Conservation (phyloP, 2,888 invertebrate genomes). For the Matsumyia berberina region DNA sequence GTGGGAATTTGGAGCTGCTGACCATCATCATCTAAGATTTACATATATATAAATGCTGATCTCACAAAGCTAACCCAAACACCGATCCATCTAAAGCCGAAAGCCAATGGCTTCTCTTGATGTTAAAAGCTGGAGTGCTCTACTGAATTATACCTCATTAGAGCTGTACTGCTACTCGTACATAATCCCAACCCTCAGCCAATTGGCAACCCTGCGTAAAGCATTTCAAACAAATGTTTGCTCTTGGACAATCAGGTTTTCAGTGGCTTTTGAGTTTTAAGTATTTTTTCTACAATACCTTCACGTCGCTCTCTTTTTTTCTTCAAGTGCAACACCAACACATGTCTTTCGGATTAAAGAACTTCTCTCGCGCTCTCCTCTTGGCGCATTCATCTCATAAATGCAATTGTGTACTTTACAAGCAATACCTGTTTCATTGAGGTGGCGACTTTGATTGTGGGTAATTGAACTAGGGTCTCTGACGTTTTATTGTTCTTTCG, state of each 20-base stretch:
- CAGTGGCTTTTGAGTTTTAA: slow-evolving; percentile 4
- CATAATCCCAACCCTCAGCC: neutral
- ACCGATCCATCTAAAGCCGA: too few relatives aligned
- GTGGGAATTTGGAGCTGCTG: too few relatives aligned
- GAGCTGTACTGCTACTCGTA: too few relatives aligned
- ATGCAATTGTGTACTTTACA: slow-evolving; percentile 62
- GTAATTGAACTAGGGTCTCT: slow-evolving; percentile 75
- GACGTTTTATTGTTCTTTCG: slow-evolving; percentile 74
- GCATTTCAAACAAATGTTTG: slow-evolving; percentile 36
- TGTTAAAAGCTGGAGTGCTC: too few relatives aligned
- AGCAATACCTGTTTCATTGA: slow-evolving; percentile 76
- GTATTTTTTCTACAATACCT: slow-evolving; percentile 46
- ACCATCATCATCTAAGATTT: too few relatives aligned
- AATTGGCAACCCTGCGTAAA: slow-evolving; percentile 35
- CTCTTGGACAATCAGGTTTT: slow-evolving; percentile 64
- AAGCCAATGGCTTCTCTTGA: too few relatives aligned
- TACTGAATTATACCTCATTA: too few relatives aligned
- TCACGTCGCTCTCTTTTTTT: slow-evolving; percentile 43
- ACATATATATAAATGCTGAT: too few relatives aligned
- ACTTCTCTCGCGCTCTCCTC: slow-evolving; percentile 56
- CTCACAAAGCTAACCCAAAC: too few relatives aligned
- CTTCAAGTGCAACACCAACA: slow-evolving; percentile 1
- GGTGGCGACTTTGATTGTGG: slow-evolving; percentile 76
- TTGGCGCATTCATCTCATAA: slow-evolving; percentile 56
- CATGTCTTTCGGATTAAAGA: neutral